phyloP scores from a whole-genome alignment of 2,797 vertebrate genomes.

The Xenentodon cancila region DNA sequence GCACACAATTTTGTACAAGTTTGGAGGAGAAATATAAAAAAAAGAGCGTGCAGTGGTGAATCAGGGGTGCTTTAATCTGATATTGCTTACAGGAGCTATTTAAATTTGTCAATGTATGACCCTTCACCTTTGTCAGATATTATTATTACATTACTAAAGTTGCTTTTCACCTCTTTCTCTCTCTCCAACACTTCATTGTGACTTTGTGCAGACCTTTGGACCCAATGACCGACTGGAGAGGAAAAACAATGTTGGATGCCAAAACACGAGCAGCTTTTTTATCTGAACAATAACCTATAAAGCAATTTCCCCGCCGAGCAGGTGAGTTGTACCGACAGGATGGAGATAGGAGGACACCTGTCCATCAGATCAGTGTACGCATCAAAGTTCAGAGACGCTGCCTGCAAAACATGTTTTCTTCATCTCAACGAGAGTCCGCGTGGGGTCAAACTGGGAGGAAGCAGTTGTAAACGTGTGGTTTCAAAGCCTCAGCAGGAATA shows the following conservation, averaged over 20 bases:
- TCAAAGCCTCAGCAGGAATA: constrained; percentile 14
- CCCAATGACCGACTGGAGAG: neutral
- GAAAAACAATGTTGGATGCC: constrained; percentile 38
- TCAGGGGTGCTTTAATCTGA: too few relatives aligned
- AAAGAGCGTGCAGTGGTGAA: too few relatives aligned
- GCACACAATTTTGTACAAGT: too few relatives aligned
- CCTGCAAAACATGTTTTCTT: constrained; percentile 69
- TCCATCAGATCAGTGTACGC: constrained; percentile 17
- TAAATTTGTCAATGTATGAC: too few relatives aligned
- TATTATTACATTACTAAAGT: neutral
- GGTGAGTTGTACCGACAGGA: constrained; percentile 37
- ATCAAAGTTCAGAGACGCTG: constrained; percentile 62
- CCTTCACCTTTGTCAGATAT: too few relatives aligned
- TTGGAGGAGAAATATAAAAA: too few relatives aligned
- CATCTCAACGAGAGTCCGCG: constrained; percentile 17
- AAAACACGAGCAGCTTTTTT: constrained; percentile 35
- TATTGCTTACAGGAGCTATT: too few relatives aligned
- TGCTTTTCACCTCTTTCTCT: neutral
- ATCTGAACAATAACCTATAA: constrained; percentile 57
- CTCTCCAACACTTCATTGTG: neutral
- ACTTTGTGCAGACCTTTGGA: constrained; percentile 31
- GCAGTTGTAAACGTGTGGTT: constrained; percentile 31
- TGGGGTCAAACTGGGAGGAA: constrained; percentile 32
- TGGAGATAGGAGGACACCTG: constrained; percentile 47
- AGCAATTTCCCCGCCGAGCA: constrained; percentile 32